Base-by-base conservation (phyloP, 2,797 vertebrate species). In the Lemur catta region DNA sequence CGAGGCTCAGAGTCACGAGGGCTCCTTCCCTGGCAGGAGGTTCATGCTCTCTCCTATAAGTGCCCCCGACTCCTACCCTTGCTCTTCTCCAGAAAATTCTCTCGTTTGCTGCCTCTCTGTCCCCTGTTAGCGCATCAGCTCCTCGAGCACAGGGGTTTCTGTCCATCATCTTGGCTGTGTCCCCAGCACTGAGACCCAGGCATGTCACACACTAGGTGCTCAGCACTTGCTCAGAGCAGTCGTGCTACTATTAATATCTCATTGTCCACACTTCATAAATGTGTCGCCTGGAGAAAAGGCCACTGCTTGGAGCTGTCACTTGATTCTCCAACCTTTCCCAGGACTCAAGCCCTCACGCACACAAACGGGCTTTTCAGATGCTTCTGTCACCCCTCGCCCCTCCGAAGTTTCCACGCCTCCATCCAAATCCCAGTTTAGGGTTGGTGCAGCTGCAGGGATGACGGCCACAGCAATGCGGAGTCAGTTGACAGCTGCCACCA, bases 251-350 rank as follows among this genome's bases (percentile, higher is more conserved):
- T 33, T 72, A 38, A 28, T 10, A 17, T 2, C 17, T 63, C 52
- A 3, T 3, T 20, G 4, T 38, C 15, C 79, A 12, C 0, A 0
- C 33, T 38, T 76, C 38, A 0, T 52, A 20, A 6, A 9, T 18
- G 4, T 22, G 43, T 76, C 13, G 10, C 61, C 71, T 63, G 13
- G 20, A 33, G 35, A 12, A 28, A 65, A 84, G 76, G 6, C n/a
- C 20, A 0, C 30, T 1, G 0, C 48, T 52, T 18, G 13, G 61
- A 52, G 11, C 72, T 41, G n/a, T 2, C 2, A 9, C 76, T 57
- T 79, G 52, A 28, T 5, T 35, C 33, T 30, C n/a, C 7, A 24
- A 17, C 41, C 52, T 76, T 67, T 85, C 55, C 48, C 38, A 28
- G 55, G 65, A 67, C 9, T 3, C 7, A 4, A 57, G 30, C 30